Conservation (phyloP, 2,888 invertebrate genomes). For the Dryobotodes eremita region DNA sequence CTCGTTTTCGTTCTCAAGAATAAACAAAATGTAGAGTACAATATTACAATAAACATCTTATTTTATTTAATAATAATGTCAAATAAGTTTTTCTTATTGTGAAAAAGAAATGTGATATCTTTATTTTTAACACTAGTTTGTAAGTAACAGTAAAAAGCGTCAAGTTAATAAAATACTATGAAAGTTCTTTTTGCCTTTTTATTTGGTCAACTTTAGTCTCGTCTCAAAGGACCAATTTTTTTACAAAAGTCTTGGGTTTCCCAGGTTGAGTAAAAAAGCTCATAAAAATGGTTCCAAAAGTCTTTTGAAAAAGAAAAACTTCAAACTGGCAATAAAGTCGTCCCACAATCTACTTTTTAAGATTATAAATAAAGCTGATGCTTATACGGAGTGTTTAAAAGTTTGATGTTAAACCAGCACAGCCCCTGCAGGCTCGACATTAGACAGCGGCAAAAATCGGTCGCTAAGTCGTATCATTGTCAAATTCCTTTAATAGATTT, state of each 20-base stretch:
- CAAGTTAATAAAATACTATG: conserved; percentile 37
- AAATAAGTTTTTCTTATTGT: conserved; percentile 41
- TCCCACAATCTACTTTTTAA: background rate
- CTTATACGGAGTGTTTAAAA: background rate
- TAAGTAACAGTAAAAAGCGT: conserved; percentile 51
- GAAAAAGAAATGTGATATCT: conserved; percentile 69
- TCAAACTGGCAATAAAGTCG: background rate
- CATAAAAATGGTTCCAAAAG: background rate
- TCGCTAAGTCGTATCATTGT: too few species aligned
- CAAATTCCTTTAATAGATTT: too few species aligned
- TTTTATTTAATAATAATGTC: conserved; percentile 10
- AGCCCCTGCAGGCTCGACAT: too few species aligned
- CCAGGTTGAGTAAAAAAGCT: background rate
- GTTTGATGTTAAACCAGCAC: background rate
- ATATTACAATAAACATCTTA: conserved; percentile 39
- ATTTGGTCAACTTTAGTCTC: conserved; percentile 8
- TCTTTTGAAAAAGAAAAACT: background rate
- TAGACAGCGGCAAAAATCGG: too few species aligned
- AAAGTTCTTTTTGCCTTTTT: conserved; percentile 24
- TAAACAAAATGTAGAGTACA: conserved; percentile 56
- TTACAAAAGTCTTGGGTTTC: background rate
- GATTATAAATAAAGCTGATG: background rate
- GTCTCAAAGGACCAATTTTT: background rate
- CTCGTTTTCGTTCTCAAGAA: conserved; percentile 12
- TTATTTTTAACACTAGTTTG: conserved; percentile 61